Evolutionary conservation across 37 sponge, comb jelly and placozoan genomes (phyloP).

Genomic region (Axinella damicornis): DNA sequence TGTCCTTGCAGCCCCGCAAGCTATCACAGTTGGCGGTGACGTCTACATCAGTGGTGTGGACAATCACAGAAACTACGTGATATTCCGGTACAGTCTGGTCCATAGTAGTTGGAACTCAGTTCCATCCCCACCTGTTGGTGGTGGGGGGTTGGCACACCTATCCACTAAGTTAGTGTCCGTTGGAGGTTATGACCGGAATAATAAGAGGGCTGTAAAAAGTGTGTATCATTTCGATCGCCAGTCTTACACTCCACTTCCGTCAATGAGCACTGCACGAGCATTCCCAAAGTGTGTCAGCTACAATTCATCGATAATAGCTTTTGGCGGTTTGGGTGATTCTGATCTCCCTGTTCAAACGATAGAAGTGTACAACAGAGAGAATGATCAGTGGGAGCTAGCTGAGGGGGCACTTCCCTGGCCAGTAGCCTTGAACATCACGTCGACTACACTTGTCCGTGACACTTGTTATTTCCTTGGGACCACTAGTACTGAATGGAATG

Average conservation of each 20-base stretch:
- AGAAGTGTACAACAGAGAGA: slow-evolving; percentile 32
- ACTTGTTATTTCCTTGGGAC: slow-evolving; percentile 54
- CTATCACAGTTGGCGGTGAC: no score
- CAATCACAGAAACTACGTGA: slow-evolving; percentile 13
- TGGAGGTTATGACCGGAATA: no score
- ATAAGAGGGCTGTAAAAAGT: no score
- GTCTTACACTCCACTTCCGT: background rate
- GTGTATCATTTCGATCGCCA: no score
- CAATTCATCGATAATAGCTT: slow-evolving; percentile 21
- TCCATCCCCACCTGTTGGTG: slow-evolving; percentile 23
- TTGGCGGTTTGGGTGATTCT: slow-evolving; percentile 45
- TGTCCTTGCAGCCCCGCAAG: no score
- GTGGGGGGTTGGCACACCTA: no score
- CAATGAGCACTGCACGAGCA: slow-evolving; percentile 40
- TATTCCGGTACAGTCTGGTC: slow-evolving; percentile 14
- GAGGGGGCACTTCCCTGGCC: slow-evolving; percentile 31
- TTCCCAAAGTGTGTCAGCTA: slow-evolving; percentile 42
- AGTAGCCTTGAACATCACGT: slow-evolving; percentile 40
- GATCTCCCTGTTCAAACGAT: slow-evolving; percentile 34
- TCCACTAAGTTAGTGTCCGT: no score
- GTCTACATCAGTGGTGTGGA: slow-evolving; percentile 6
- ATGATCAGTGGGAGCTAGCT: slow-evolving; percentile 48
- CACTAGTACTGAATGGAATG: slow-evolving; percentile 47
- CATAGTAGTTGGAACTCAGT: slow-evolving; percentile 29
- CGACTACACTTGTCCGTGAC: slow-evolving; percentile 20